phyloP scores from a whole-genome alignment of 2,797 vertebrate species.

The Erethizon dorsatum region DNA sequence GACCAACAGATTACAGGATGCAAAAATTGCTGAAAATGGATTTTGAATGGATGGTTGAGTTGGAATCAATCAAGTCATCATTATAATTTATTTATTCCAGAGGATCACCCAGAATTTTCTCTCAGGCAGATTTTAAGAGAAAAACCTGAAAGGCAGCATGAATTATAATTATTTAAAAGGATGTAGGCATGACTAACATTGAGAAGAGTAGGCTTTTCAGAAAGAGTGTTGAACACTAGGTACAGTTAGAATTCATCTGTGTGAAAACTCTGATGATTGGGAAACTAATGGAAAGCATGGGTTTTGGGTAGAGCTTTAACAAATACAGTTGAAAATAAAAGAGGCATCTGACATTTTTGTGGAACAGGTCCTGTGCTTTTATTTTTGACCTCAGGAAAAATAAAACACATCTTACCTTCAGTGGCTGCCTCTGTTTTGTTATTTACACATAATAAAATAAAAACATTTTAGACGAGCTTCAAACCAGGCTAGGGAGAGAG shows the following conservation, averaged over 20 bases:
- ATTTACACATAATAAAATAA: constrained; percentile 42
- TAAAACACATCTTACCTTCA: background rate
- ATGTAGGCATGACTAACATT: background rate
- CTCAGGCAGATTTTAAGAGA: constrained; percentile 4
- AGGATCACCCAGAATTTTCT: background rate
- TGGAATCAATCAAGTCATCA: background rate
- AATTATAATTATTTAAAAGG: constrained; percentile 49
- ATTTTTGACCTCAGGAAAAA: background rate
- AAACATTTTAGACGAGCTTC: constrained; percentile 11
- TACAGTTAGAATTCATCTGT: background rate
- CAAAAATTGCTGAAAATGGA: background rate
- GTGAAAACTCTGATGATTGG: background rate
- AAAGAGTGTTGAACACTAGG: background rate
- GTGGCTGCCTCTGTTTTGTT: constrained; percentile 1
- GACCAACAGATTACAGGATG: background rate
- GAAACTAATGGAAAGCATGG: background rate
- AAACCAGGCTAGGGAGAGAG: background rate
- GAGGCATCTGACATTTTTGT: constrained; percentile 47
- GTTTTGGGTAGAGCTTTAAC: background rate
- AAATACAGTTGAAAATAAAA: background rate
- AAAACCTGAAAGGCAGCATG: background rate
- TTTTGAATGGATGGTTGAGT: constrained; percentile 25
- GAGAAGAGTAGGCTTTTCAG: background rate
- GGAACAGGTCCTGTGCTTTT: constrained; percentile 9
- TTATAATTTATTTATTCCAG: constrained; percentile 19